Base-by-base conservation (phyloP, 1,140 invertebrate species). In the Psilanteris sp. region DNA sequence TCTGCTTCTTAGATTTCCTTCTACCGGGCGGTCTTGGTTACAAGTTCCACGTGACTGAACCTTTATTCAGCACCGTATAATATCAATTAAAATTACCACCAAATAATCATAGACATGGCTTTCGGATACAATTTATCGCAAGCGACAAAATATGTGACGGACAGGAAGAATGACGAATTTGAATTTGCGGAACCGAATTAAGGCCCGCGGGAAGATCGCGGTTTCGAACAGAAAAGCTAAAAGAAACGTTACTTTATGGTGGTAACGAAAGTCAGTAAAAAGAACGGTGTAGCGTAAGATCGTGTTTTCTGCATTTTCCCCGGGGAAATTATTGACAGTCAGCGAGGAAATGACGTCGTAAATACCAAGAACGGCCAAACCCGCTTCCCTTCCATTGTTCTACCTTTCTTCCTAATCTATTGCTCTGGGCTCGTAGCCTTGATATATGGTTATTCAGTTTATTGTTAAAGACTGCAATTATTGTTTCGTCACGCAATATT, bases 311-410 rank as follows among this genome's bases (percentile, higher is more conserved):
- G 79, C 80, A 82, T 85, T 79, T 78, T 83, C 85, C 83, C 85
- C 48, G 80, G 85, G 85, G 85, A 87, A 87, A 87, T 87, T 87
- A 87, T 87, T 87, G 85, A 87, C 85, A 87, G 85, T 87, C 84
- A 85, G 83, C 85, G 66, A 84, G 85, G 82, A 87, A 87, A 87
- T 87, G 84, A 87, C 84, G 84, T 85, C 85, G 84, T 87, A 87
- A 87, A 87, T 87, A 87, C 85, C 84, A 85, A 78, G 73, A 62
- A 68, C 76, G 71, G 43, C 43, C 43, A 52, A 67, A 73, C 55
- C 29, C 50, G 44, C 62, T 80, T 72, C 52, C 67, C 44, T 44
- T 16, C 68, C 11, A 52, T 72, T 48, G 46, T 67, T 34, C 71
- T 66, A 74, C 48, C 62, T 62, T 34, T 11, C 41, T 32, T 57